These are phyloP conservation scores for Rutpela maculata DNA, from an alignment of 2,888 invertebrate species.

Conservation along the genomic window DNA sequence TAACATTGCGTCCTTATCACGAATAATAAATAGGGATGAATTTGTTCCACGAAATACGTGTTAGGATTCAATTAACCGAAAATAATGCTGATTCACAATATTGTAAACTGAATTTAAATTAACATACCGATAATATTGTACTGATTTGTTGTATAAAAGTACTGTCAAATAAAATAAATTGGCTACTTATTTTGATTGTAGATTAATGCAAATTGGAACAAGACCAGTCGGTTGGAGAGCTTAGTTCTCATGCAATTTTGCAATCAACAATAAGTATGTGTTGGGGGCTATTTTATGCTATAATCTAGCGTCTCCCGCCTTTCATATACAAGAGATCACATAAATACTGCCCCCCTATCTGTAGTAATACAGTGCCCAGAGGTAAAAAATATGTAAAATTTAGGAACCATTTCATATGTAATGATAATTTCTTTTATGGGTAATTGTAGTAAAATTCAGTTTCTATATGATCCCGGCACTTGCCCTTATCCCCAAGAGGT, in stretches of 20 bases:
- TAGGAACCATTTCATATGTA: no score
- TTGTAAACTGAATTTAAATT: neutral
- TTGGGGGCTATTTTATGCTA: constrained; percentile 13
- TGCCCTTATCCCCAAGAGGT: no score
- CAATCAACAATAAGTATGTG: constrained; percentile 30
- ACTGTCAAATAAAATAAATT: constrained; percentile 19
- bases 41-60: neutral
- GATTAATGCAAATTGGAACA: constrained; percentile 34
- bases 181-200: constrained; percentile 18
- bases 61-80: neutral
- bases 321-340: no score
- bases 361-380: no score
- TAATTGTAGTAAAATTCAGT: no score
- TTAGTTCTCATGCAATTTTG: constrained; percentile 35
- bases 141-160: constrained; percentile 9
- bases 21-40: neutral
- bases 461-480: no score
- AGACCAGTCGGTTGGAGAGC: constrained; percentile 5
- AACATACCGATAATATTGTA: neutral
- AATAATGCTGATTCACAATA: neutral
- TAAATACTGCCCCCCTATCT: no score
- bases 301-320: neutral
- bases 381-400: no score
- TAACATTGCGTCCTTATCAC: neutral
- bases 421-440: no score